Percentiles rank a stretch among this genome's conserved stretches.
Conservation (phyloP, 2,888 invertebrate genomes). For the Agrotis clavis region DNA sequence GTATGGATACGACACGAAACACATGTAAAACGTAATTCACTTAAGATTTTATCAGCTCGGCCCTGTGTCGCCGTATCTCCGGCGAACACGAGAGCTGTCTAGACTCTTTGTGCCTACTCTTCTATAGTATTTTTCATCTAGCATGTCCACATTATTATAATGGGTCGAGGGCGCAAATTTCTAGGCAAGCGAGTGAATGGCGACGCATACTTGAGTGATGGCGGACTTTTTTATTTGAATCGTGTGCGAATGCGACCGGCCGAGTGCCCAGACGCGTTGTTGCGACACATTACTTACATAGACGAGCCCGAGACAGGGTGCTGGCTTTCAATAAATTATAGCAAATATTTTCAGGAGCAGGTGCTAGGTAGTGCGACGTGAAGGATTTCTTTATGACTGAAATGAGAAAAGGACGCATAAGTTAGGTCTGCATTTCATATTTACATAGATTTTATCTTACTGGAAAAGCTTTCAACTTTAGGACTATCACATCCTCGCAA, state of each 20-base stretch:
- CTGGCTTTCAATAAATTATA: constrained; percentile 66
- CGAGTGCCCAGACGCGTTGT: constrained; percentile 71
- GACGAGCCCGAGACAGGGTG: constrained; percentile 65
- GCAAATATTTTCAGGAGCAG: constrained; percentile 57
- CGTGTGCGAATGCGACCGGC: constrained; percentile 89
- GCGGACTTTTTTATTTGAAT: constrained; percentile 91
- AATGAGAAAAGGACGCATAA: constrained; percentile 41
- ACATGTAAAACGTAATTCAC: constrained; percentile 62
- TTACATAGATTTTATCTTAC: background rate
- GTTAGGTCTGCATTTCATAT: background rate
- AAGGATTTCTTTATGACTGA: constrained; percentile 49
- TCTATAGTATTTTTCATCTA: constrained; percentile 55
- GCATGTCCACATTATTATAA: constrained; percentile 77
- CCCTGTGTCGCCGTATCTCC: constrained; percentile 43
- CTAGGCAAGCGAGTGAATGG: constrained; percentile 88
- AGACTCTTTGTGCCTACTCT: constrained; percentile 41
- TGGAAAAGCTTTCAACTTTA: background rate
- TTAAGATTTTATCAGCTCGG: constrained; percentile 57
- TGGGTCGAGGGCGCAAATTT: constrained; percentile 82
- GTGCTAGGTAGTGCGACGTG: constrained; percentile 53
- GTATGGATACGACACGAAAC: constrained; percentile 74
- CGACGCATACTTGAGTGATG: constrained; percentile 91
- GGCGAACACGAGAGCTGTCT: constrained; percentile 50
- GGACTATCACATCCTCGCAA: background rate
- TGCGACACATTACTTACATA: constrained; percentile 75